Evolutionary conservation across 2,797 vertebrate species (phyloP).

Genomic region (Enteromius thamalakanensis): DNA sequence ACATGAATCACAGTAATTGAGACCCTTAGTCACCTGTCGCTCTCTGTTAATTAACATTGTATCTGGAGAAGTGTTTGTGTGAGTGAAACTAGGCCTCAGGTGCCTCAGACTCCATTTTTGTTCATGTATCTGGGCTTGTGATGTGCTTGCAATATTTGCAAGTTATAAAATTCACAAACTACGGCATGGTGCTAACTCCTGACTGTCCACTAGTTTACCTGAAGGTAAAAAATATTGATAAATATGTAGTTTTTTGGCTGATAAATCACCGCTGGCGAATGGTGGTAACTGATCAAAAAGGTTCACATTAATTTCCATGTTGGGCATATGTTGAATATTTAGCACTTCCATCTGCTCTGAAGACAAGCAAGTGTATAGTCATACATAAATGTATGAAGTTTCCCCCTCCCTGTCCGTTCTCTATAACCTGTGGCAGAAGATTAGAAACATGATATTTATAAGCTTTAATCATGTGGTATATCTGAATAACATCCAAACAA

Average conservation of each 20-base stretch:
- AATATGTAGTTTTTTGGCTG: slow-evolving; percentile 71
- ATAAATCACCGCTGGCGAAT: slow-evolving; percentile 65
- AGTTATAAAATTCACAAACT: neutral
- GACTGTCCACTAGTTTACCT: slow-evolving; percentile 53
- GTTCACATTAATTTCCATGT: slow-evolving; percentile 63
- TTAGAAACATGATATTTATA: slow-evolving; percentile 26
- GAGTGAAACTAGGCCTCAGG: neutral
- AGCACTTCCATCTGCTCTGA: slow-evolving; percentile 69
- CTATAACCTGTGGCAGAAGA: slow-evolving; percentile 13
- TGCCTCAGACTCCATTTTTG: neutral
- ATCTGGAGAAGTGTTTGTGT: neutral
- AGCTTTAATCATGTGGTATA: slow-evolving; percentile 37
- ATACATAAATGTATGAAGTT: slow-evolving; percentile 49
- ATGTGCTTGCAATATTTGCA: neutral
- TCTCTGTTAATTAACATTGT: neutral
- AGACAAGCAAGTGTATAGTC: slow-evolving; percentile 36
- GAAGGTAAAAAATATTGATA: slow-evolving; percentile 56
- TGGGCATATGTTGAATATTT: slow-evolving; percentile 69
- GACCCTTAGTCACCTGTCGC: neutral
- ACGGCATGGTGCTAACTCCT: slow-evolving; percentile 16
- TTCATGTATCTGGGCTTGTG: neutral
- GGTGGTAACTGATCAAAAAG: slow-evolving; percentile 68
- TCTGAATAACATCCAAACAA: slow-evolving; percentile 22
- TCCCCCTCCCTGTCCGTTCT: neutral
- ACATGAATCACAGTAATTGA: neutral